Base-by-base conservation (phyloP, 2,888 invertebrate species). In the Hemistola chrysoprasaria region DNA sequence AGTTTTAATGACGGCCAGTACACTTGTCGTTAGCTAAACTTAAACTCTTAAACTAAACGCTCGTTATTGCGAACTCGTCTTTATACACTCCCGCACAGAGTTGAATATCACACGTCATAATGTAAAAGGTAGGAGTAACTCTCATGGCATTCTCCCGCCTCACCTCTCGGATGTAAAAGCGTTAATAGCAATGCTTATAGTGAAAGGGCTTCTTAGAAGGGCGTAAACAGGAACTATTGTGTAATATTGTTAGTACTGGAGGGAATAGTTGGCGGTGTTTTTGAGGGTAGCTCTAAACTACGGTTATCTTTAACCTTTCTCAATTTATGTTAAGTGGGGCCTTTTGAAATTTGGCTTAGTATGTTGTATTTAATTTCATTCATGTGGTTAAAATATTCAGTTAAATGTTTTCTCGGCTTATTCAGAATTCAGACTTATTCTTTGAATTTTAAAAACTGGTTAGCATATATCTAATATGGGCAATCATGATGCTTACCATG, bases 1-100 rank as follows among this genome's bases (percentile, higher is more conserved):
- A 71, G 71, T 70, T 73, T 71, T 72, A 71, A 75, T 71, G 69
- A 60, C 56, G 59, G 60, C 54, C 50, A 56, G 60, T 59, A 56
- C 54, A 58, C 58, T 56, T 59, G 56, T 58, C 56, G 55, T 51
- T 54, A 50, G 40, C 49, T 42, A 40, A 49, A 51, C 54, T 50
- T 48, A 46, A 44, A 52, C 47, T 42, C 47, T 35, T 34, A 39
- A 40, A 38, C 38, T 22, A 38, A 41, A 38, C 38, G 39, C 32
- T 21, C 22, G 31, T 16, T 6, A 11, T 34, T 40, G 35, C 35
- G 59, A 47, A 53, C 47, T 48, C 35, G 40, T 45, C 58, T 42
- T 48, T 66, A 28, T 24, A 2, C 1, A 10, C 8, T 20, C 22
- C 27, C 1, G 7, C 2, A 42, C 51, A 62, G 40, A 47, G 63